Conservation (phyloP, 1,140 invertebrate genomes). For the Thrips palmi region DNA sequence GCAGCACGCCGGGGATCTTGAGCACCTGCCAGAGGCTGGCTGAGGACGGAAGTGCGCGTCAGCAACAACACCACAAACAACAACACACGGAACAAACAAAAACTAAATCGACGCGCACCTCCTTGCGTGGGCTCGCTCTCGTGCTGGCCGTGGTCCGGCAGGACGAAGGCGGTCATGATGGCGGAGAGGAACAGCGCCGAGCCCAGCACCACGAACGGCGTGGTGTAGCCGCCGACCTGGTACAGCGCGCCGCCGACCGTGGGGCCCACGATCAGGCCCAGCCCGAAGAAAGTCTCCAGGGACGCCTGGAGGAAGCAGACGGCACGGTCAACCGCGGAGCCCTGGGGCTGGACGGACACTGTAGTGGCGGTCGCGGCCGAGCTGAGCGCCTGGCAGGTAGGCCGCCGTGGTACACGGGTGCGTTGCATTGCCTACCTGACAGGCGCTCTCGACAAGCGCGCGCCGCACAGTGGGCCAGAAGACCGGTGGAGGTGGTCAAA, state of each 20-base stretch:
- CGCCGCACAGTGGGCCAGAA: no score
- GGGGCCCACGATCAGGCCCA: slow-evolving; percentile 73
- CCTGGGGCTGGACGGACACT: no score
- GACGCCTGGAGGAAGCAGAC: slow-evolving; percentile 47
- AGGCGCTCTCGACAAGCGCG: no score
- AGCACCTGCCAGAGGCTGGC: slow-evolving; percentile 40
- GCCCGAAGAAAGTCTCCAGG: slow-evolving; percentile 75
- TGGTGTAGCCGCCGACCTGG: slow-evolving; percentile 59
- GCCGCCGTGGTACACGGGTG: no score
- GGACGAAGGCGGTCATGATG: slow-evolving; percentile 48
- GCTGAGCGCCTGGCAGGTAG: no score
- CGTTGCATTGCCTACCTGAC: no score
- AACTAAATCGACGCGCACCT: slow-evolving; percentile 38
- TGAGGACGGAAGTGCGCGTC: slow-evolving; percentile 20
- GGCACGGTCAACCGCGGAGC: no score
- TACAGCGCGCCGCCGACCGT: slow-evolving; percentile 68
- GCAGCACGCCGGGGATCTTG: slow-evolving; percentile 44
- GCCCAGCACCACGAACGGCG: slow-evolving; percentile 74
- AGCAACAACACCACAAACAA: slow-evolving; percentile 1
- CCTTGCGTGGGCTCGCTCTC: slow-evolving; percentile 33
- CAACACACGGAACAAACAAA: neutral
- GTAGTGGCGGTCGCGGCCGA: no score
- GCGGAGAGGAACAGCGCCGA: slow-evolving; percentile 53
- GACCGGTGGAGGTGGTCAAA: no score
- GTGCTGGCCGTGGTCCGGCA: slow-evolving; percentile 39